Evolutionary conservation across 2,888 invertebrate genomes (phyloP).

Genomic region (Ormia ochracea): DNA sequence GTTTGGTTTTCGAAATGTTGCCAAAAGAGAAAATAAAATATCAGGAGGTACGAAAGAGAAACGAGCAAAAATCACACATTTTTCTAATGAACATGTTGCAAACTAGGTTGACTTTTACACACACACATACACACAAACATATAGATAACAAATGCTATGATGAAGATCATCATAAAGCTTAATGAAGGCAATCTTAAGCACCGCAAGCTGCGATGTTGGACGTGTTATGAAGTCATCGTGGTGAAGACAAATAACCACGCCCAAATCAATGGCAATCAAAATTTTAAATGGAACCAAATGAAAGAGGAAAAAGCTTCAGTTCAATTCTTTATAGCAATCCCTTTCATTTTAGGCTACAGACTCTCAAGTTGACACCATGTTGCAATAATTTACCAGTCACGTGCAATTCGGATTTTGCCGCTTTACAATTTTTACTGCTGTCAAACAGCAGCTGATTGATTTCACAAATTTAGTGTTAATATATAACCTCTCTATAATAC

Average conservation of each 20-base stretch:
- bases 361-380: too few species aligned
- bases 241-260: conserved; percentile 40
- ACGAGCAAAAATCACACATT: conserved; percentile 19
- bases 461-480: too few species aligned
- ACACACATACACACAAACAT: too few species aligned
- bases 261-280: conserved; percentile 41
- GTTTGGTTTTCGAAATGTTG: conserved; percentile 40
- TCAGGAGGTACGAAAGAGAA: neutral
- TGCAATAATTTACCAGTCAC: too few species aligned
- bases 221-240: neutral
- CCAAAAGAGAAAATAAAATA: conserved; percentile 27
- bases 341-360: too few species aligned
- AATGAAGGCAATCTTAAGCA: conserved; percentile 19
- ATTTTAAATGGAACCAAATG: neutral
- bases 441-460: too few species aligned
- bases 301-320: conserved; percentile 1
- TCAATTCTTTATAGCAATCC: too few species aligned
- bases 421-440: too few species aligned
- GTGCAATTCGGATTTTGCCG: too few species aligned
- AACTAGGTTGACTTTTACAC: conserved; percentile 56
- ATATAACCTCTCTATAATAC: too few species aligned
- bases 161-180: neutral
- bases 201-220: neutral
- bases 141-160: too few species aligned
- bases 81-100: conserved; percentile 51